Base-by-base conservation (phyloP, 1,140 invertebrate species). In the Araneus ventricosus region DNA sequence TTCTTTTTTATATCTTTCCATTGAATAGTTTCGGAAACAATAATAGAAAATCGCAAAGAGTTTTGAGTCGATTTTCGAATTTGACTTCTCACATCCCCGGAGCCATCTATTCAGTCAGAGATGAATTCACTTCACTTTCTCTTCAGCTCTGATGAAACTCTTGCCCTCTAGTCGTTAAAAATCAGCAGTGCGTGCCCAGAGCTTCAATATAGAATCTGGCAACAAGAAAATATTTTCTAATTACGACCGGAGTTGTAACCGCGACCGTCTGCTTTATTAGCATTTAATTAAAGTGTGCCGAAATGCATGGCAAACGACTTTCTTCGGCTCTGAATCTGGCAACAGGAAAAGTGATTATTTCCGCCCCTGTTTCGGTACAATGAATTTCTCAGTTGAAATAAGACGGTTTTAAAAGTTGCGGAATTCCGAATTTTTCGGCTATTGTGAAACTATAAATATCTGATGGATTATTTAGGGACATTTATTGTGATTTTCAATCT, bases 221-320 rank as follows among this genome's bases (percentile, higher is more conserved):
- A 88, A 63, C 87, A 84, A 41, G 41, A 59, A 88, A 88, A 88
- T 88, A 88, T 88, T 88, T 88, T 52, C 87, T 88, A 88, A 88
- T 88, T 88, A 75, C 61, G 61, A 37, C 45, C n/a, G 39, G 82
- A 41, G 82, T 67, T 24, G 87, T 34, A 88, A 75, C 39, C 61
- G 63, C 67, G 61, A 45, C 41, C 34, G 87, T 63, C 45, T 86
- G 41, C 87, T 75, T 88, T 88, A 88, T 88, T 88, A 88, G 61
- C 63, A 67, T 88, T 88, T 88, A 88, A 88, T 88, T 88, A 75
- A 88, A 88, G n/a, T 59, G 22, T 0, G n/a, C 34, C 20, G 79
- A 80, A 41, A 80, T n/a, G 39, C 80, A 45, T 84, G 17, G n/a
- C 39, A 52, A 84, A 45, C 30, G 70, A 34, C 34, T 75, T 75